Evolutionary conservation across 2,888 invertebrate species (phyloP).

Genomic region (Nymphalis polychloros): DNA sequence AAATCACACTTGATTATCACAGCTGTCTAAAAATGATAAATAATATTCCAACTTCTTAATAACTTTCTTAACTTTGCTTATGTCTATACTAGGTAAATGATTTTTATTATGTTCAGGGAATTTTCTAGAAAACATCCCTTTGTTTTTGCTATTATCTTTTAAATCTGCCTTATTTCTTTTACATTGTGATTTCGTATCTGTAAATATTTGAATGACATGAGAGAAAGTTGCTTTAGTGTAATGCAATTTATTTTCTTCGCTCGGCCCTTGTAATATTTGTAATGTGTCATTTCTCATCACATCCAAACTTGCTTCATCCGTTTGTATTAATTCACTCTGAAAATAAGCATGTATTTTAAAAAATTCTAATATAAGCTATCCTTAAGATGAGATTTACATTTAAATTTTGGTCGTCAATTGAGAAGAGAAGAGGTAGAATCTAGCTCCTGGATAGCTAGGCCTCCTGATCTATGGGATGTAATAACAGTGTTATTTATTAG

Average conservation of each 20-base stretch:
- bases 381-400: too few relatives aligned
- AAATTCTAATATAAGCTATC: too few relatives aligned
- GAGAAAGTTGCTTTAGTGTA: conserved; percentile 86
- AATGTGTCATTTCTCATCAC: conserved; percentile 83
- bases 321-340: conserved; percentile 81
- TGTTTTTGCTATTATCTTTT: conserved; percentile 44
- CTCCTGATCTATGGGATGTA: too few relatives aligned
- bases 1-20: conserved; percentile 45
- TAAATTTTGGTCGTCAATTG: too few relatives aligned
- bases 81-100: conserved; percentile 74
- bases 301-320: conserved; percentile 80
- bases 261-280: conserved; percentile 83
- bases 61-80: conserved; percentile 78
- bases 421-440: too few relatives aligned
- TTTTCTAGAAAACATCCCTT: conserved; percentile 76
- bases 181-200: conserved; percentile 60
- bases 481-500: too few relatives aligned
- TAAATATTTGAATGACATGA: conserved; percentile 82
- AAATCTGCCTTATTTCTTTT: conserved; percentile 36
- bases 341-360: not conserved
- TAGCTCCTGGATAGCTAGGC: too few relatives aligned
- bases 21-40: conserved; percentile 83
- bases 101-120: conserved; percentile 79
- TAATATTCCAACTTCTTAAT: conserved; percentile 88
- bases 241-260: conserved; percentile 71